A percentile compares a stretch with the other conserved stretches of the same genome.
Evolutionary conservation across 2,113 vertebrate genomes (phyloP).

Genomic region (Nestor notabilis): DNA sequence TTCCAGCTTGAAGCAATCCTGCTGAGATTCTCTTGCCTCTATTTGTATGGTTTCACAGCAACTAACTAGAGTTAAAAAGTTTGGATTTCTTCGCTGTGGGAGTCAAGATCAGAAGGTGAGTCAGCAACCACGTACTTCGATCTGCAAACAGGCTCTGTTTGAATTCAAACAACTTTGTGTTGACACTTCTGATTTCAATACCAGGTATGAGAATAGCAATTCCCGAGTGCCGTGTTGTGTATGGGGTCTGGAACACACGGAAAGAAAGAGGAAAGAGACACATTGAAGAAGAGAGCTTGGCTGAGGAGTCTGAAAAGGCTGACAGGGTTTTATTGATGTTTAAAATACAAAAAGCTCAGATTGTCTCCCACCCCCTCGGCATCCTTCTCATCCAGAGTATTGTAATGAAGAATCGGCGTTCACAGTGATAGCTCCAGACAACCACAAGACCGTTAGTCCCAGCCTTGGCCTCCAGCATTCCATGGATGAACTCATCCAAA

Average conservation of each 20-base stretch:
- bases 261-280: not conserved
- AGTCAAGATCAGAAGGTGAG: not conserved
- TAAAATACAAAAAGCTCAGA: constrained; percentile 36
- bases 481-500: not conserved
- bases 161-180: not conserved
- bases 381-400: not conserved
- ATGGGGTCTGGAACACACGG: not conserved
- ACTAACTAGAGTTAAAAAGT: not conserved
- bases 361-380: not conserved
- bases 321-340: constrained; percentile 53
- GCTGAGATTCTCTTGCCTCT: not conserved
- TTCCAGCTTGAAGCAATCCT: not conserved
- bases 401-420: not conserved
- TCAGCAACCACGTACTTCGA: not conserved
- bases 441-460: not conserved
- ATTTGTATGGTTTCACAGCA: not conserved
- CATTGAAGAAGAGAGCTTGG: not conserved
- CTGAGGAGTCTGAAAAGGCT: not conserved
- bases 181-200: not conserved
- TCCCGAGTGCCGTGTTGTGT: not conserved
- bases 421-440: constrained; percentile 27
- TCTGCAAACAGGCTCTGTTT: constrained; percentile 36
- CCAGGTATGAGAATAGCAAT: not conserved
- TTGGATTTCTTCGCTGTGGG: not conserved
- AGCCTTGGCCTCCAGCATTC: not conserved